Evolutionary conservation across 1,140 invertebrate genomes (phyloP), one percentile per base, ranked within the genome.

Genomic region (Heliconius melpomene): DNA sequence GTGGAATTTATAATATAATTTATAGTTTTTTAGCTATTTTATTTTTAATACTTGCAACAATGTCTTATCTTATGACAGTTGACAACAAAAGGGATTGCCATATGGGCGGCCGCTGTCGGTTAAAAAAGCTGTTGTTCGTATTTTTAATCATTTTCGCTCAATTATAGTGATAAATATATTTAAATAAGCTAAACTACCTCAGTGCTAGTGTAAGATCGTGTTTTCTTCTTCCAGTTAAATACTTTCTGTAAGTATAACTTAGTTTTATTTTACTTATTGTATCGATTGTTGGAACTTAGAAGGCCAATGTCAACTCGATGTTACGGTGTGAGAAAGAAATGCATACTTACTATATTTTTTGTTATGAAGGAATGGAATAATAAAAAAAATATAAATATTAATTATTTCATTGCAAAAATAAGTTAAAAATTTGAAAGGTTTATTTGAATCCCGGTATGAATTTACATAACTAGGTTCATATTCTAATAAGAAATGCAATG

Each of bases 271-370:
- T 84, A 84, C 83, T 80, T 66, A 38, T 83, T 84, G 85, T 92
- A 92, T 92, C 86, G 91, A 92, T 92, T 92, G 83, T 84, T 78
- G 77, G 78, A 66, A 66, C 23, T 82, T 72, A 60, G 79, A 92
- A 91, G 91, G 91, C 91, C 91, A 92, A 92, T 92, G 91, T 91
- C 91, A 92, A 83, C 78, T 76, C 38, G 75, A 73, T 72, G 77
- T 80, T 79, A 77, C 83, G 75, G 80, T 85, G 77, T 85, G 77
- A 74, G 73, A 78, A 57, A 72, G 54, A 82, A 80, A 82, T 77
- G 13, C 13, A 66, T 11, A 26, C 60, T 66, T 16, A 66, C 23
- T 66, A 23, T 29, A 29, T 66, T 66, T 36, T 11, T 13, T 29
- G 60, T 66, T 26, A 60, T 60, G 23, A 66, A 29, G 1, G 26